Conservation (phyloP, 2,888 invertebrate genomes). For the Petrolisthes cinctipes region DNA sequence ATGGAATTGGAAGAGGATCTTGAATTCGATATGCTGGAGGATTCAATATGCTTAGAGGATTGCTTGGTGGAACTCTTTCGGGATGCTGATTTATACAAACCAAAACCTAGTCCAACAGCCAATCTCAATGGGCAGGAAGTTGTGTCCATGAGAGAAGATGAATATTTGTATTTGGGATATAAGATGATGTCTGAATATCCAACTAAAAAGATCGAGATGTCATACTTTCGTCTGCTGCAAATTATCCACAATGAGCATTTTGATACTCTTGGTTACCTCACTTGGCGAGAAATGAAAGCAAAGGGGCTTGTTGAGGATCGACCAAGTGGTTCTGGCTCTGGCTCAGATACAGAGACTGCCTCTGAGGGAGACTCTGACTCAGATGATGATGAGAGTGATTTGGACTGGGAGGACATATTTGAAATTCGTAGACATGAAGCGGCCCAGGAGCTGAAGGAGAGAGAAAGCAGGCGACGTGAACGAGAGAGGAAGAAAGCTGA, state of each 20-base stretch:
- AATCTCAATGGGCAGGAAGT: constrained; percentile 33
- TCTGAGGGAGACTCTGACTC: constrained; percentile 45
- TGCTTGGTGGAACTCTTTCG: constrained; percentile 53
- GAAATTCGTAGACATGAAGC: constrained; percentile 49
- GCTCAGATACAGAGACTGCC: constrained; percentile 60
- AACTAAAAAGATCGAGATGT: constrained; percentile 48
- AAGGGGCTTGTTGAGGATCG: constrained; percentile 39
- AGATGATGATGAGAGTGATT: constrained; percentile 36
- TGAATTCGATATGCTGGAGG: constrained; percentile 48
- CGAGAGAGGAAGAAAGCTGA: constrained; percentile 41
- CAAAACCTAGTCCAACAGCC: constrained; percentile 21
- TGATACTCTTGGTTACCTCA: constrained; percentile 52
- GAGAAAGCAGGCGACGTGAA: constrained; percentile 39
- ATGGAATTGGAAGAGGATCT: constrained; percentile 23
- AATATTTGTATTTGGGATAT: constrained; percentile 61
- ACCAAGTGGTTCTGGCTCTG: constrained; percentile 9
- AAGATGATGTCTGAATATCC: constrained; percentile 58
- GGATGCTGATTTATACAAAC: constrained; percentile 38
- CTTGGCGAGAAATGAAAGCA: constrained; percentile 34
- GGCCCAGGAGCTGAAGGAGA: constrained; percentile 47
- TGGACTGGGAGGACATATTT: constrained; percentile 50
- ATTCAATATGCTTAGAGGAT: constrained; percentile 57
- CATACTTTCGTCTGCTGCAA: constrained; percentile 54
- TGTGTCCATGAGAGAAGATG: constrained; percentile 55
- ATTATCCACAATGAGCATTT: constrained; percentile 61